A percentile compares a stretch with the other conserved stretches of the same genome.
Conservation (phyloP, 1,140 invertebrate genomes). For the Holotrichia oblita region DNA sequence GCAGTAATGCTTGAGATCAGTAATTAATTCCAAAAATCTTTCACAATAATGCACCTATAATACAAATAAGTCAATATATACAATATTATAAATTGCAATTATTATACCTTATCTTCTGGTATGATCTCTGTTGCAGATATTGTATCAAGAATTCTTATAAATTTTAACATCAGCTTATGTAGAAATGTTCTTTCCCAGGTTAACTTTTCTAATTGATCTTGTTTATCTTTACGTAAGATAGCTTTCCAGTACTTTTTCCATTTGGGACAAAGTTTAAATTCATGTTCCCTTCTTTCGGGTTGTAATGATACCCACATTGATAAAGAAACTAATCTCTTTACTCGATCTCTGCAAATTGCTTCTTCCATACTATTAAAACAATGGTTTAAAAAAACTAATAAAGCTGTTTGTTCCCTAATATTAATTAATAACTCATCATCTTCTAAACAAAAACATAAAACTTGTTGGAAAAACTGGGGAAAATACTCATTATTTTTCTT, state of each 20-base stretch:
- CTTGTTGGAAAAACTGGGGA: slow-evolving; percentile 85
- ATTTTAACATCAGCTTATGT: slow-evolving; percentile 89
- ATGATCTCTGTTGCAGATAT: slow-evolving; percentile 74
- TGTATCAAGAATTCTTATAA: slow-evolving; percentile 82
- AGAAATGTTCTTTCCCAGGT: slow-evolving; percentile 92
- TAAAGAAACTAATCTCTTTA: slow-evolving; percentile 91
- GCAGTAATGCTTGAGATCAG: slow-evolving; percentile 93
- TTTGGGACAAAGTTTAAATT: slow-evolving; percentile 88
- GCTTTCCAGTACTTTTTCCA: slow-evolving; percentile 93
- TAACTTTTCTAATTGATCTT: slow-evolving; percentile 75
- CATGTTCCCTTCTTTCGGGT: slow-evolving; percentile 80
- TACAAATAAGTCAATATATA: background rate
- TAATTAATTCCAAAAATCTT: slow-evolving; percentile 94
- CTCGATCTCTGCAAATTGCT: slow-evolving; percentile 89
- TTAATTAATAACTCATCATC: slow-evolving; percentile 60
- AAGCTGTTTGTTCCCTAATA: slow-evolving; percentile 84
- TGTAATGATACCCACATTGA: slow-evolving; percentile 95
- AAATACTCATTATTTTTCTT: slow-evolving; percentile 84
- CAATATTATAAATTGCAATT: background rate
- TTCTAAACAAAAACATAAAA: slow-evolving; percentile 78
- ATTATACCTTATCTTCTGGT: slow-evolving; percentile 58
- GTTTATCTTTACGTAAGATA: slow-evolving; percentile 86
- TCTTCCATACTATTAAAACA: slow-evolving; percentile 98
- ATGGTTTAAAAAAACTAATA: slow-evolving; percentile 94
- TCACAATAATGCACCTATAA: slow-evolving; percentile 86